A percentile compares a stretch with the other conserved stretches of the same genome.
These are phyloP conservation scores for Budorcas taxicolor DNA, from an alignment of 2,113 vertebrate species.

Conservation along the genomic window DNA sequence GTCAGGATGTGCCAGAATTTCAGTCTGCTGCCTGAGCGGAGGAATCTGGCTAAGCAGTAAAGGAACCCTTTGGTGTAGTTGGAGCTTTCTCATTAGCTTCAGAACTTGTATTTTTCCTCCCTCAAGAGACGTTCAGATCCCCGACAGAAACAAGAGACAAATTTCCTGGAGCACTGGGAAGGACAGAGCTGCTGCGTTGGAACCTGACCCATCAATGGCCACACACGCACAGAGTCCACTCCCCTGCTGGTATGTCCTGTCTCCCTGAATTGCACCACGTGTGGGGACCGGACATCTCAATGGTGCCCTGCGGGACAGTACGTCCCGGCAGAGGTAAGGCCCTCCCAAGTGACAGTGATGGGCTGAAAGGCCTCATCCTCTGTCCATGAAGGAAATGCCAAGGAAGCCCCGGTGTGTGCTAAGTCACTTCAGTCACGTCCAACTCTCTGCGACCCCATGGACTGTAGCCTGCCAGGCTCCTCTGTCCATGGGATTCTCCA, in stretches of 20 bases:
- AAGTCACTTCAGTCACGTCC: background rate
- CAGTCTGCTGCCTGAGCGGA: rapidly evolving
- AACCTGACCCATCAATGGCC: background rate
- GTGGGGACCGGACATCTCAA: rapidly evolving
- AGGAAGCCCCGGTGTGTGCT: background rate
- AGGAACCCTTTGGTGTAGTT: background rate
- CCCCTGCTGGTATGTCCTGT: rapidly evolving
- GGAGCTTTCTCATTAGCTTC: background rate
- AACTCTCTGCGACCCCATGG: background rate
- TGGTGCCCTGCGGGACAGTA: rapidly evolving
- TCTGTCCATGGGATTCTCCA: background rate
- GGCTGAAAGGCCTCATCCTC: background rate
- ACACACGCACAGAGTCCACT: rapidly evolving
- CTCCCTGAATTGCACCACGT: background rate
- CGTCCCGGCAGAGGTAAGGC: too few relatives aligned
- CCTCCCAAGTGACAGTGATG: background rate
- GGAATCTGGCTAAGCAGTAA: too few relatives aligned
- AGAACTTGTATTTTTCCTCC: background rate
- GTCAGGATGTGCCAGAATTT: background rate
- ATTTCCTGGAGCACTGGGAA: background rate
- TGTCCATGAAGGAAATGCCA: background rate
- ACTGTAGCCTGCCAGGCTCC: background rate
- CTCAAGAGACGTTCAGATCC: background rate
- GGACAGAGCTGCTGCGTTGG: background rate
- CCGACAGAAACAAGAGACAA: background rate